Evolutionary conservation across 2,888 invertebrate species (phyloP), one percentile per base, ranked within the genome.

Genomic region (Lottia gigantea): DNA sequence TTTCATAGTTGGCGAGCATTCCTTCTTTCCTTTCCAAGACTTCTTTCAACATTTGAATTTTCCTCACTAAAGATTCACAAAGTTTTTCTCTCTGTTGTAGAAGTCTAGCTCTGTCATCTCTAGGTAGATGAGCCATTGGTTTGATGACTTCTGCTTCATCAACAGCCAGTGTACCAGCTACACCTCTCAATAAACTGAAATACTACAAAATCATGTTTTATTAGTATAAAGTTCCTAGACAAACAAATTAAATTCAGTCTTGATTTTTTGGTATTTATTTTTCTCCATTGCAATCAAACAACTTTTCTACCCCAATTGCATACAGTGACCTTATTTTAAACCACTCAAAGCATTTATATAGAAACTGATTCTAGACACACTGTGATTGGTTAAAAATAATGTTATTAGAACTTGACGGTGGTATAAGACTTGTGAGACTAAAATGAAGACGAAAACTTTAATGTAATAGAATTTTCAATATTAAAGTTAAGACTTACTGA

Each of bases 1-100:
- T 76, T 72, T 89, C 89, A 74, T 88, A 89, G 31, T 86, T 86
- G 65, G 84, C 82, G n/a, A 89, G 75, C 14, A 89, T 77, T 46
- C 86, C 86, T 69, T 88, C 87, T 70, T 89, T 89, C 62, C 88
- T 76, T 8, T 73, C 68, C 25, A 87, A 81, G 64, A 85, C 75
- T 47, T 88, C 87, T 65, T 80, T 78, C 70, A 87, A 71, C 8
- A 82, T 79, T 73, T 79, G 82, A 45, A 88, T 81, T 45, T 83
- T 78, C 46, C 79, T 80, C 2, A 82, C 78, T 55, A 88, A 73
- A 46, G 82, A 70, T 68, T 86, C 84, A 70, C 81, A 80, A 3
- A 83, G 74, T 55, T 75, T 71, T 71, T 86, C 84, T 45, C 88
- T 76, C 61, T 86, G 84, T 2, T 75, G 71, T n/a, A 79, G 64